A percentile compares a stretch with the other conserved stretches of the same genome.
phyloP scores from a whole-genome alignment of 2,797 vertebrate species.

The Lagocephalus sceleratus region DNA sequence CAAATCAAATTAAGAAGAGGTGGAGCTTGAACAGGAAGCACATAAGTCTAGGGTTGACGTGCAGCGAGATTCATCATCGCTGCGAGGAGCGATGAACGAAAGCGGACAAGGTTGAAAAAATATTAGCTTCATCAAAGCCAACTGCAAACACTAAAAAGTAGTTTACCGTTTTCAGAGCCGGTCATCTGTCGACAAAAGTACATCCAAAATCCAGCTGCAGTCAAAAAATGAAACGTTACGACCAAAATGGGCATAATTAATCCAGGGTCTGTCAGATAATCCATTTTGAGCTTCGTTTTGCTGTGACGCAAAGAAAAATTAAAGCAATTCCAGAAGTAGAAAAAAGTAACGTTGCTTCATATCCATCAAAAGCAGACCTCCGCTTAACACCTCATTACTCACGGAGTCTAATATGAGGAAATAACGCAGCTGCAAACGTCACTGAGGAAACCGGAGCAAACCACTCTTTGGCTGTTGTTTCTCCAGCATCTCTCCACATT shows the following conservation, averaged over 20 bases:
- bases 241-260: constrained; percentile 67
- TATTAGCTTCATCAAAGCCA: neutral
- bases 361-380: no score
- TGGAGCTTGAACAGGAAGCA: constrained; percentile 57
- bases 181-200: constrained; percentile 36
- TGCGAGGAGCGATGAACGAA: neutral
- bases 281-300: constrained; percentile 22
- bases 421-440: neutral
- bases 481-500: constrained; percentile 43
- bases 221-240: constrained; percentile 68
- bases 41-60: constrained; percentile 1
- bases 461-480: constrained; percentile 16
- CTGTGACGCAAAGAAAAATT: constrained; percentile 1
- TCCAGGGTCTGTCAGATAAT: constrained; percentile 59
- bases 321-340: neutral
- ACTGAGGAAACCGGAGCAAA: neutral
- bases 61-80: neutral
- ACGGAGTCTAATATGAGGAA: no score
- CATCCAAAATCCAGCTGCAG: constrained; percentile 74
- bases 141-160: neutral
- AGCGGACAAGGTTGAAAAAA: neutral
- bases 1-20: constrained; percentile 29
- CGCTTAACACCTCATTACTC: no score
- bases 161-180: constrained; percentile 40
- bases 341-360: neutral